phyloP scores from a whole-genome alignment of 2,797 vertebrate genomes.

The Mastacembelus armatus region DNA sequence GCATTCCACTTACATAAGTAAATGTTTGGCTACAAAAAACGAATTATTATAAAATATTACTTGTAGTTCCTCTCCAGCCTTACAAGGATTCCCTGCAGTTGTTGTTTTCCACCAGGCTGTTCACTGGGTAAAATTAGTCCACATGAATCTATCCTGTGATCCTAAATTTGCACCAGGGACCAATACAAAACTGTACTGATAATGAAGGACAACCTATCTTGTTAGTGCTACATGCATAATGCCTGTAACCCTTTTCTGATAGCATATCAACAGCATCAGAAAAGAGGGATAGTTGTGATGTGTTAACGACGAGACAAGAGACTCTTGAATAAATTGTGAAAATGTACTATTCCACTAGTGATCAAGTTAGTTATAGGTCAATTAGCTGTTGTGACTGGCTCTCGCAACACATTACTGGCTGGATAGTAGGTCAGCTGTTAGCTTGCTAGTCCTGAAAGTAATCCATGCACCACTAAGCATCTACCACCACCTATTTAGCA shows the following conservation, averaged over 20 bases:
- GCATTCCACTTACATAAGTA: neutral
- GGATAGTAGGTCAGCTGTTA: neutral
- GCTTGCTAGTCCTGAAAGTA: neutral
- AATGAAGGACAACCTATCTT: neutral
- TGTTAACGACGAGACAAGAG: too few relatives aligned
- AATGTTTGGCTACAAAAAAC: slow-evolving; percentile 10
- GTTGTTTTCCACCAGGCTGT: neutral
- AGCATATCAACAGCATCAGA: too few relatives aligned
- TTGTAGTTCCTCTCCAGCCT: neutral
- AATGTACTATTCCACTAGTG: neutral
- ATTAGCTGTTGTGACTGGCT: neutral
- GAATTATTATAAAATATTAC: too few relatives aligned
- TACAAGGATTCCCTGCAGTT: neutral
- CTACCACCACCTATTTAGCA: neutral
- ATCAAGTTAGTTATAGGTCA: neutral
- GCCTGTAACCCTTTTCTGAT: neutral
- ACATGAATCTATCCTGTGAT: neutral
- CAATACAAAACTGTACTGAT: neutral
- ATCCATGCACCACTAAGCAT: neutral
- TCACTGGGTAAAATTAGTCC: neutral
- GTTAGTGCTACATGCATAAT: neutral
- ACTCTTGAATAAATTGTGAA: neutral
- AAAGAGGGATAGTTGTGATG: too few relatives aligned
- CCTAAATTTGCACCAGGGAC: neutral
- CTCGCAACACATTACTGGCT: neutral